Evolutionary conservation across 2,888 invertebrate genomes (phyloP), one percentile per base, ranked within the genome.

Genomic region (Harpagoxenus sublaevis): DNA sequence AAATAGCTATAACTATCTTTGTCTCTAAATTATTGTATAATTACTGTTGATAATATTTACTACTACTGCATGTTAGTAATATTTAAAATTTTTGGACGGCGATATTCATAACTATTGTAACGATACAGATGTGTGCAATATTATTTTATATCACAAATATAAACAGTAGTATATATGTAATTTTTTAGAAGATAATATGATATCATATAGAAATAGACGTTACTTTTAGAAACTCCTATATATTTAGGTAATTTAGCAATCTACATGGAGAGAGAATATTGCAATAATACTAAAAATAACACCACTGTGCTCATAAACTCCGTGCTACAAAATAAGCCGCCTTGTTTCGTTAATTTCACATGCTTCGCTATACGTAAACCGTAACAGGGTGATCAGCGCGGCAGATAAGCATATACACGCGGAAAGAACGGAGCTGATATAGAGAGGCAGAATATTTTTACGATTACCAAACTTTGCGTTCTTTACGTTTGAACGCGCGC

Each of bases 401-500:
- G 73, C 79, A 81, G 79, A 81, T 81, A 81, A 81, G 79, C 79
- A 73, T 60, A 39, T 62, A 81, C 60, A 81, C 39, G 79, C 73
- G 60, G 79, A 81, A 81, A 81, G 79, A 81, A 62, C 79, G 51
- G 60, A 81, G 73, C 57, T 79, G 71, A 81, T 81, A 81, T 81
- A 81, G 79, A 81, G 79, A 81, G 60, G 73, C 28, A 81, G 73
- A 81, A 81, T 81, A 81, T 81, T 73, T 79, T 73, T 81, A 73
- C 74, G 60, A 81, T 81, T 81, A 81, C 79, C 79, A 81, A 81
- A 81, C 79, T 73, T 73, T 73, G 79, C 73, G 48, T 73, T 81
- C 79, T 81, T 81, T 81, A 81, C 79, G 60, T 81, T 60, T 60
- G 60, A 81, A 81, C 28, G 79, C 73, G 73, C 73, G 60, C 79